phyloP scores from a whole-genome alignment of 2,797 vertebrate species.

The Eulemur rubriventer region DNA sequence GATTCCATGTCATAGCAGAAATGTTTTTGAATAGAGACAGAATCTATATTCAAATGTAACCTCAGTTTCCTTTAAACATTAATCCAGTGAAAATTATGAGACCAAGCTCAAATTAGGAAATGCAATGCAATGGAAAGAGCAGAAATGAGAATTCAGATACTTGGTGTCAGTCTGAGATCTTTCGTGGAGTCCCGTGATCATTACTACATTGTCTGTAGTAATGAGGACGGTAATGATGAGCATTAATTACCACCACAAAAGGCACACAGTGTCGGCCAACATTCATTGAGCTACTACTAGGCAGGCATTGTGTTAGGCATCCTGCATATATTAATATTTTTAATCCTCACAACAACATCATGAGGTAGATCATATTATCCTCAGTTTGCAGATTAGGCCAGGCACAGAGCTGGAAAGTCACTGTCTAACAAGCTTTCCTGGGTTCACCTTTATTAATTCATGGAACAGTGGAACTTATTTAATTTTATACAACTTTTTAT shows the following conservation, averaged over 20 bases:
- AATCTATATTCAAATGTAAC: neutral
- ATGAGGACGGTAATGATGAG: neutral
- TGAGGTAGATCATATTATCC: neutral
- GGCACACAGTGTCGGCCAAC: neutral
- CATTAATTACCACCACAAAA: no score
- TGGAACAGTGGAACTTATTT: neutral
- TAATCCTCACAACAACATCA: neutral
- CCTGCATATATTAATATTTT: neutral
- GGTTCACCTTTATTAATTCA: neutral
- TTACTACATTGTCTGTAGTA: neutral
- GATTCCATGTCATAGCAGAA: neutral
- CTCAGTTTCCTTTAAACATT: neutral
- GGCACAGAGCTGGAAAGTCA: neutral
- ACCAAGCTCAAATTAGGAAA: neutral
- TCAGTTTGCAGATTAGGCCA: neutral
- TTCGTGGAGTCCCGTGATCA: neutral
- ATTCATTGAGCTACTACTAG: neutral
- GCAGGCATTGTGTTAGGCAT: neutral
- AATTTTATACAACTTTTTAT: neutral
- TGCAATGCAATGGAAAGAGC: neutral
- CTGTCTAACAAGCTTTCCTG: neutral
- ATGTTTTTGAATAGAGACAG: neutral
- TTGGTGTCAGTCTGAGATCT: neutral
- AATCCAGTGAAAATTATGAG: neutral
- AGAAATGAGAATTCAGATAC: neutral